A percentile compares a stretch with the other conserved stretches of the same genome.
Evolutionary conservation across 2,888 invertebrate genomes (phyloP).

Genomic region (Phyto melanocephala): DNA sequence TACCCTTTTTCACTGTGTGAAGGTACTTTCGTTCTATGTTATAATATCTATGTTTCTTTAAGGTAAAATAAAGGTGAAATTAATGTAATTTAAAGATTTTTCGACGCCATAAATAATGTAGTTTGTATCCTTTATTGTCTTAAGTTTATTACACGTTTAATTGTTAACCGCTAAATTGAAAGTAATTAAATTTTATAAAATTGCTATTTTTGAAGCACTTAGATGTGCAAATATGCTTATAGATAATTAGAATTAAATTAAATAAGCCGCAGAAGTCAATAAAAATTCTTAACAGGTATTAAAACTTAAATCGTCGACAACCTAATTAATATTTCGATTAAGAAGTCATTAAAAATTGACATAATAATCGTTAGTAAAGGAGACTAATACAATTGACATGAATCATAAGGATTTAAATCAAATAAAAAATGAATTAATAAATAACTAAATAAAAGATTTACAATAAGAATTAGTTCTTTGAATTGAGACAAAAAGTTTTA

Average conservation of each 20-base stretch:
- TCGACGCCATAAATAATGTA: not conserved
- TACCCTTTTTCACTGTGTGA: no score
- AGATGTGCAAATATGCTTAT: not conserved
- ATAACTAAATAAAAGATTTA: no score
- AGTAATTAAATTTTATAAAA: not conserved
- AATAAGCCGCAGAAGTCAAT: not conserved
- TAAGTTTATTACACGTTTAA: not conserved
- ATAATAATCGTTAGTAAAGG: not conserved
- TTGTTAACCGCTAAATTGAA: not conserved
- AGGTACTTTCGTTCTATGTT: not conserved
- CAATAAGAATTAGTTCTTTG: no score
- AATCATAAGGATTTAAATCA: conserved; percentile 9
- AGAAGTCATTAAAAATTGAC: not conserved
- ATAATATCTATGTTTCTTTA: not conserved
- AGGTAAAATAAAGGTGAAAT: not conserved
- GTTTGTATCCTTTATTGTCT: not conserved
- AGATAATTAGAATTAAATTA: not conserved
- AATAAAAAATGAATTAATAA: not conserved
- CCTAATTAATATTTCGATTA: not conserved
- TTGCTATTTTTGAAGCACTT: not conserved
- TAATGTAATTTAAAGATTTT: not conserved
- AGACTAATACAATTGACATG: not conserved
- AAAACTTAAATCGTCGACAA: not conserved
- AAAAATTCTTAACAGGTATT: conserved; percentile 7
- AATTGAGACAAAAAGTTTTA: no score